phyloP scores from a whole-genome alignment of 2,113 vertebrate species.

The Colaptes auratus region DNA sequence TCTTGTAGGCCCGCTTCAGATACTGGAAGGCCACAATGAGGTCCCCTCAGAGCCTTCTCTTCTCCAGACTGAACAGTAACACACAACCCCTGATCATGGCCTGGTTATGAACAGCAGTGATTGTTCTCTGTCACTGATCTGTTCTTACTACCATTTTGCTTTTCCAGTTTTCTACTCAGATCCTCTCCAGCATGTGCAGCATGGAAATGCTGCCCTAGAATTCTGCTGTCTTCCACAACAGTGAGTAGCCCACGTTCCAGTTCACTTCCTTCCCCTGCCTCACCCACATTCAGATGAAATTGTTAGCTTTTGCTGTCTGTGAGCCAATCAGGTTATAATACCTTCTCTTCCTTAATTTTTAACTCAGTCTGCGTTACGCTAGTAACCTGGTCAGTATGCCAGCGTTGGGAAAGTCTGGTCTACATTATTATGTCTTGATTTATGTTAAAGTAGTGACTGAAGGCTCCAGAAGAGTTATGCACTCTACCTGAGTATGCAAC shows the following conservation, averaged over 20 bases:
- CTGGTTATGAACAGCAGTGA: background rate
- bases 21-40: no score
- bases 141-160: background rate
- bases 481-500: background rate
- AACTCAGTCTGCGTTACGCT: background rate
- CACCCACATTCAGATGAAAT: background rate
- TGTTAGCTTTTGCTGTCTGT: background rate
- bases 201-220: background rate
- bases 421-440: background rate
- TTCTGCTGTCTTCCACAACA: background rate
- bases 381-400: background rate
- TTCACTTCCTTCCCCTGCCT: background rate
- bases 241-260: background rate
- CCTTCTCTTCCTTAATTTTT: background rate
- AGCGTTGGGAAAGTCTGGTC: background rate
- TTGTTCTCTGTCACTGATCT: background rate
- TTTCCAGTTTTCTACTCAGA: background rate
- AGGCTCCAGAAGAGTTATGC: background rate
- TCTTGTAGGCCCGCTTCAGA: no score
- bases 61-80: no score
- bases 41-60: no score
- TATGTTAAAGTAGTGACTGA: background rate
- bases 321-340: background rate
- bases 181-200: background rate
- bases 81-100: background rate